Percentiles rank a stretch among this genome's conserved stretches.
These are phyloP conservation scores for Yponomeuta cagnagella DNA, from an alignment of 2,888 invertebrate genomes.

Conservation along the genomic window DNA sequence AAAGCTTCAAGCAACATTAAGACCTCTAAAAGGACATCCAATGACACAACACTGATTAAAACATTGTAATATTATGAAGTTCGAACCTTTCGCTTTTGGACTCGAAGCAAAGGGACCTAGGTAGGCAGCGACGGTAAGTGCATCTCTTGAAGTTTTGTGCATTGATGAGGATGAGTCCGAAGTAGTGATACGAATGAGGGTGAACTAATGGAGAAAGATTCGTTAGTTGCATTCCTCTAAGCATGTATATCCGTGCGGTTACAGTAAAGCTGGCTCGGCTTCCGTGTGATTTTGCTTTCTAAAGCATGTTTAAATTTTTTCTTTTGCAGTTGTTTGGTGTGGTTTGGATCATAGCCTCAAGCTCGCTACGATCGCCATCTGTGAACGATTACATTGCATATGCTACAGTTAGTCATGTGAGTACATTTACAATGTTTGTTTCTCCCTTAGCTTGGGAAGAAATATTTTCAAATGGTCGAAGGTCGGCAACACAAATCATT, in stretches of 20 bases:
- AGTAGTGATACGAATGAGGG: constrained; percentile 12
- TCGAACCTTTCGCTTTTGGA: constrained; percentile 58
- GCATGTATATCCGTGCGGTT: constrained; percentile 63
- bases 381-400: constrained; percentile 74
- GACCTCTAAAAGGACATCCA: constrained; percentile 3
- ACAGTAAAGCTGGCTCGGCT: constrained; percentile 65
- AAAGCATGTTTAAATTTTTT: constrained; percentile 77
- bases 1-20: constrained; percentile 16
- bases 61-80: constrained; percentile 21
- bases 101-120: constrained; percentile 60
- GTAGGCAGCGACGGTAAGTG: constrained; percentile 51
- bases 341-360: constrained; percentile 76
- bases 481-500: no score
- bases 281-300: constrained; percentile 56
- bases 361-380: constrained; percentile 77
- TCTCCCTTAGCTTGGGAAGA: background rate
- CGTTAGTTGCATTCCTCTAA: constrained; percentile 60
- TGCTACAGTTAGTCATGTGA: constrained; percentile 59
- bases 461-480: background rate
- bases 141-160: constrained; percentile 67
- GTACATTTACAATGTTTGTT: constrained; percentile 27
- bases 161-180: constrained; percentile 40
- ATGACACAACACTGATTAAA: constrained; percentile 36
- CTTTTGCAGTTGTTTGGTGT: constrained; percentile 78
- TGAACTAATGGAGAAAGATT: constrained; percentile 41